phyloP scores from a whole-genome alignment of 1,140 invertebrate species.

The Gonatopus flavifemur region DNA sequence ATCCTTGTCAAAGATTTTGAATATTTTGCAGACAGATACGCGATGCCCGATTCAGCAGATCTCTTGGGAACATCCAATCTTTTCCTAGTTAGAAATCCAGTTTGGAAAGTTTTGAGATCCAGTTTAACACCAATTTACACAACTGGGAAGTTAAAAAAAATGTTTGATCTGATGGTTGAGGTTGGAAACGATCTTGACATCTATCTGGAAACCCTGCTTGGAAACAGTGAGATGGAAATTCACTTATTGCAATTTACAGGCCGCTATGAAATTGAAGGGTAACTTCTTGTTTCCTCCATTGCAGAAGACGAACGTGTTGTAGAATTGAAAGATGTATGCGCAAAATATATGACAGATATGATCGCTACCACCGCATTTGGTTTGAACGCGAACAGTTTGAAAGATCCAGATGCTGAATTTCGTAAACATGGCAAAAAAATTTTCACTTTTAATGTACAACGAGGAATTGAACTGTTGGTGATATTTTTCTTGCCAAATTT shows the following conservation, averaged over 20 bases:
- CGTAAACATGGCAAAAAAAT: constrained; percentile 41
- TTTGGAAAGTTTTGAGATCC: constrained; percentile 61
- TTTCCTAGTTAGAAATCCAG: constrained; percentile 48
- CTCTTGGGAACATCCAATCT: constrained; percentile 43
- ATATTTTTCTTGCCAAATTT: constrained; percentile 28
- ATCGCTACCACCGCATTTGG: constrained; percentile 58
- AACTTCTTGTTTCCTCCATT: not conserved
- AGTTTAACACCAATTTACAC: constrained; percentile 65
- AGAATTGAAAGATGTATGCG: constrained; percentile 50
- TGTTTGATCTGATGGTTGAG: constrained; percentile 53
- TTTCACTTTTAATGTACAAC: constrained; percentile 52
- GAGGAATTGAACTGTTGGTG: constrained; percentile 33
- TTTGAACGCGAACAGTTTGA: constrained; percentile 50
- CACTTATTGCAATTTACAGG: not conserved
- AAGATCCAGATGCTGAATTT: constrained; percentile 40
- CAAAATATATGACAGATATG: constrained; percentile 54
- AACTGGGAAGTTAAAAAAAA: constrained; percentile 62
- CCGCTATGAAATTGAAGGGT: not conserved
- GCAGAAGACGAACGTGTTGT: constrained; percentile 22
- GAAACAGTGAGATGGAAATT: constrained; percentile 1
- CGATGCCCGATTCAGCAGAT: not conserved
- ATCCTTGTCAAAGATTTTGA: constrained; percentile 63
- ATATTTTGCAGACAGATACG: constrained; percentile 52
- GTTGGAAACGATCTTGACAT: constrained; percentile 40
- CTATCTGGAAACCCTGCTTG: constrained; percentile 20